These are phyloP conservation scores for Mechanitis messenoides DNA, from an alignment of 2,888 invertebrate species.

Conservation along the genomic window DNA sequence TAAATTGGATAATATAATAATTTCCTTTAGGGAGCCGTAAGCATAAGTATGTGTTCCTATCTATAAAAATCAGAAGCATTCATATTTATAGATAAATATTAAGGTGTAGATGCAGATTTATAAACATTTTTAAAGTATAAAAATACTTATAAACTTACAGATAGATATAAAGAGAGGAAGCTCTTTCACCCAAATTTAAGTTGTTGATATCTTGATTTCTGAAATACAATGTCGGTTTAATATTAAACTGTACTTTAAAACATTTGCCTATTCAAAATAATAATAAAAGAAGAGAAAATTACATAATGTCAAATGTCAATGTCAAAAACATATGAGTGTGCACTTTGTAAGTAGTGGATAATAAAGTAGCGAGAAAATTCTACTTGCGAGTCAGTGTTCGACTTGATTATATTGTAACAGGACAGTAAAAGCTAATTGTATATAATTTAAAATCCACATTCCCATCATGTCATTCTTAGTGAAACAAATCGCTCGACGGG, in stretches of 20 bases:
- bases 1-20: no score
- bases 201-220: no score
- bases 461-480: constrained; percentile 1
- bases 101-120: no score
- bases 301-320: neutral
- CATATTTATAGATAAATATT: no score
- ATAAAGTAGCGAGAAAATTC: neutral
- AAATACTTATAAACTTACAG: no score
- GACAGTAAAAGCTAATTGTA: neutral
- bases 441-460: neutral
- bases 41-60: no score
- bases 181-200: no score
- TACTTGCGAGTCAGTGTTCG: neutral
- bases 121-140: no score
- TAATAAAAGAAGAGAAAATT: neutral
- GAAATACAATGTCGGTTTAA: neutral
- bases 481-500: constrained; percentile 10
- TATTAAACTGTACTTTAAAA: neutral
- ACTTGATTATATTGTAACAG: neutral
- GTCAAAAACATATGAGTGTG: constrained; percentile 1
- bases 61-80: no score
- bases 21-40: no score
- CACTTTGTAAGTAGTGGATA: neutral
- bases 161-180: no score
- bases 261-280: neutral